Evolutionary conservation across 2,113 vertebrate species (phyloP), one percentile per base, ranked within the genome.

Genomic region (Columba livia): DNA sequence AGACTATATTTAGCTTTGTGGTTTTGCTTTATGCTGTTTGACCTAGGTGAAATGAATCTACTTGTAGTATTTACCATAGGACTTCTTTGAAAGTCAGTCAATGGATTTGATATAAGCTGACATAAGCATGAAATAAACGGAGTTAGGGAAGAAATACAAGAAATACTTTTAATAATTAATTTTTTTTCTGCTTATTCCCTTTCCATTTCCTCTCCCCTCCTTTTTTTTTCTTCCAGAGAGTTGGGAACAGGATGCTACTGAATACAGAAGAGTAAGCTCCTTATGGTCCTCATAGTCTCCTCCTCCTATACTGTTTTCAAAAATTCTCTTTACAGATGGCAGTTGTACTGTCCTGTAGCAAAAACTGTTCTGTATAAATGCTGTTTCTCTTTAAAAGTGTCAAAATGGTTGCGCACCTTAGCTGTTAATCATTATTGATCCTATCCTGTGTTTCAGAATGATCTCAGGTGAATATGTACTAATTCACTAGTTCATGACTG

Each of bases 141-240:
- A 94, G 17, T 81, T 96, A 81, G 5, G 72, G 48, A 72, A 69
- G 6, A 84, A 73, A 44, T 89, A 62, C 34, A 72, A 69, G 6
- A 81, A 71, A 44, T 89, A 62, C 34, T 81, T 82, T 47, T 58
- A 83, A 44, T 77, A 5, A n/a, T 75, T 91, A 54, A 51, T 7
- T 75, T 81, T 79, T 75, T 93, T 82, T 38, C 21, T 28, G 36
- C 44, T 80, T 56, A 62, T 94, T 91, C 48, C 73, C 26, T 14
- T 65, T 89, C 14, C 29, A 11, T 29, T 69, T 19, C 11, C 11
- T 38, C 38, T 38, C 38, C 38, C 38, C 38, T 38, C 38, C 38
- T 38, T 73, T 92, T 16, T 92, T 94, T 74, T 94, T 96, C 34
- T 94, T 96, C 34, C 86, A 96, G 98, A 64, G 79, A 74, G 64